A percentile compares a stretch with the other conserved stretches of the same genome.
Evolutionary conservation across 2,888 invertebrate genomes (phyloP).

Genomic region (Chaetogeoica ovagalla): DNA sequence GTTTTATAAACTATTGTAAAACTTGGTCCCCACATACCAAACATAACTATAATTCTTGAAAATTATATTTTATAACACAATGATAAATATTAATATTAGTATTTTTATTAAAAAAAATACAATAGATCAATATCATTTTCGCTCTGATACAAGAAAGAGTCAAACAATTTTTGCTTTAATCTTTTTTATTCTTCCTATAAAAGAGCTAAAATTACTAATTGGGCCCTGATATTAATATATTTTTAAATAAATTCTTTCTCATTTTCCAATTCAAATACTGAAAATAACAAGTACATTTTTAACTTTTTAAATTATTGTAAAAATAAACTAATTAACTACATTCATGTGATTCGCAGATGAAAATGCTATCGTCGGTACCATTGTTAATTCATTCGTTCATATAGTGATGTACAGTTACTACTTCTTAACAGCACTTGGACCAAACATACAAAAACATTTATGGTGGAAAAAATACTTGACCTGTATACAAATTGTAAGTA

Average conservation of each 20-base stretch:
- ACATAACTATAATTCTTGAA: too few species aligned
- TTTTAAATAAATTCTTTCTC: not conserved
- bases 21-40: too few species aligned
- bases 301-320: not conserved
- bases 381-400: constrained; percentile 62
- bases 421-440: constrained; percentile 62
- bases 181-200: too few species aligned
- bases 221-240: too few species aligned
- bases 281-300: not conserved
- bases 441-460: constrained; percentile 62
- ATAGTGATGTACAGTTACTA: constrained; percentile 64
- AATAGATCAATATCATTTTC: not conserved
- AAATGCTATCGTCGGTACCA: constrained; percentile 62
- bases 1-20: too few species aligned
- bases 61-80: too few species aligned
- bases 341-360: constrained; percentile 56
- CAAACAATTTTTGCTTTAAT: too few species aligned
- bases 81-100: too few species aligned
- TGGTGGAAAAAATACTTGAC: constrained; percentile 65
- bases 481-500: constrained; percentile 60
- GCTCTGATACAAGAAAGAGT: too few species aligned
- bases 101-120: not conserved
- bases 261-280: too few species aligned
- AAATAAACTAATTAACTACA: not conserved
- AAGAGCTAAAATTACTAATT: too few species aligned